phyloP scores from a whole-genome alignment of 2,888 invertebrate species.

The Lordiphosa andalusiaca region DNA sequence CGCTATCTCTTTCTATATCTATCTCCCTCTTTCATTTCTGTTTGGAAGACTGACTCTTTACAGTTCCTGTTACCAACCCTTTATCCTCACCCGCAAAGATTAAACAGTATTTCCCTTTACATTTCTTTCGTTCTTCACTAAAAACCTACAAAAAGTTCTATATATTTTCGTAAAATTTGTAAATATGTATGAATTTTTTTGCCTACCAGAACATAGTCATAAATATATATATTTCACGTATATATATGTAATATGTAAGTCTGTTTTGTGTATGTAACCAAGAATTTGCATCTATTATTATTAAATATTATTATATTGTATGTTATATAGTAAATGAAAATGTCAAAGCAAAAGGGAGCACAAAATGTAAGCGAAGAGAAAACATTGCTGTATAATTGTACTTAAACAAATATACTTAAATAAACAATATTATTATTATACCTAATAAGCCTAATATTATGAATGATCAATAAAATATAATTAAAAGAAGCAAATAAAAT shows the following conservation, averaged over 20 bases:
- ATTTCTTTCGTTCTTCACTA: constrained; percentile 15
- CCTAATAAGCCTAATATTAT: constrained; percentile 52
- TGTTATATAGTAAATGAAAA: constrained; percentile 40
- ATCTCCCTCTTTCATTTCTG: constrained; percentile 17
- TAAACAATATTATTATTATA: constrained; percentile 14
- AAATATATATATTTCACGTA: constrained; percentile 45
- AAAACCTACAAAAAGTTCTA: constrained; percentile 50
- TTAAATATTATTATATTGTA: constrained; percentile 9
- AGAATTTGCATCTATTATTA: constrained; percentile 45
- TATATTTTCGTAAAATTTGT: constrained; percentile 64
- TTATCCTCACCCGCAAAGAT: not conserved
- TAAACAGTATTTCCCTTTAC: constrained; percentile 52
- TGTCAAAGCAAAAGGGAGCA: constrained; percentile 20
- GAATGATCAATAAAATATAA: constrained; percentile 51
- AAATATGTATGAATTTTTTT: constrained; percentile 70
- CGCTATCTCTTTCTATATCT: not conserved
- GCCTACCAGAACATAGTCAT: constrained; percentile 38
- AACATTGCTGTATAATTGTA: constrained; percentile 52
- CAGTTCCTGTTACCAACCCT: constrained; percentile 39
- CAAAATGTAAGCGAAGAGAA: constrained; percentile 30
- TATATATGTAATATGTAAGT: constrained; percentile 47
- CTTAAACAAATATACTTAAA: constrained; percentile 36
- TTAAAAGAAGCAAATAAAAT: constrained; percentile 27
- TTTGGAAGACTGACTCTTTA: constrained; percentile 54
- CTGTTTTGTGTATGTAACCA: constrained; percentile 55